Evolutionary conservation across 1,140 invertebrate species (phyloP).

Genomic region (Platyscapa corneri): DNA sequence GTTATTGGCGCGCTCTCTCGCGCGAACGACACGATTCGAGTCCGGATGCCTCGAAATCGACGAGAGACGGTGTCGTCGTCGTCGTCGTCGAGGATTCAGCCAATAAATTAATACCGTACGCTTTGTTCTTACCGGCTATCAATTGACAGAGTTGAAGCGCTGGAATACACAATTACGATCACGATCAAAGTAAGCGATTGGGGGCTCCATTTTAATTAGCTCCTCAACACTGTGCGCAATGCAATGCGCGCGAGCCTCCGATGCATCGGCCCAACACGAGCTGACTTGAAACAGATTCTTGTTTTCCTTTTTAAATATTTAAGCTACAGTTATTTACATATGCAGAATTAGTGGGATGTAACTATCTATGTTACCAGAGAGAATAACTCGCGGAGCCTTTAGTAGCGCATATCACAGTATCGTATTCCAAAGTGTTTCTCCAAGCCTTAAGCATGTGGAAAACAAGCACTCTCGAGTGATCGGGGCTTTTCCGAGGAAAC

Average conservation of each 20-base stretch:
- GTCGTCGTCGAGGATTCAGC: not conserved
- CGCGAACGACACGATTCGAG: no score
- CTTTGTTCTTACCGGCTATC: constrained; percentile 18
- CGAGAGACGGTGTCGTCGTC: not conserved
- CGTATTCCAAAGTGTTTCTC: constrained; percentile 62
- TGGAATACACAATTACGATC: constrained; percentile 41
- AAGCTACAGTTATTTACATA: constrained; percentile 60
- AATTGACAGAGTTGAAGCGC: constrained; percentile 39
- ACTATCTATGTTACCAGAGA: constrained; percentile 48
- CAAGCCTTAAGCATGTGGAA: constrained; percentile 22
- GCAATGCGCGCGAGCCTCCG: not conserved
- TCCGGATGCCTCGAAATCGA: no score
- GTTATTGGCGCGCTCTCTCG: constrained; percentile 8
- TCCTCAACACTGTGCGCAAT: constrained; percentile 5
- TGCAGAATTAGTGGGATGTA: constrained; percentile 40
- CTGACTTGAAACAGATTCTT: constrained; percentile 28
- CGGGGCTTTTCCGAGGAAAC: not conserved
- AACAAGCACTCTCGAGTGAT: constrained; percentile 32
- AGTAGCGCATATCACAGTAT: constrained; percentile 74
- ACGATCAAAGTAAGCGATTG: constrained; percentile 33
- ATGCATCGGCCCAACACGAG: not conserved
- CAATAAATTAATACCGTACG: constrained; percentile 36
- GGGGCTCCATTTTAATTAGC: constrained; percentile 34
- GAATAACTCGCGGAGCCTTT: constrained; percentile 63
- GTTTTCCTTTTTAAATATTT: constrained; percentile 38